phyloP scores from a whole-genome alignment of 1,140 invertebrate genomes.

The Drosophila ficusphila region DNA sequence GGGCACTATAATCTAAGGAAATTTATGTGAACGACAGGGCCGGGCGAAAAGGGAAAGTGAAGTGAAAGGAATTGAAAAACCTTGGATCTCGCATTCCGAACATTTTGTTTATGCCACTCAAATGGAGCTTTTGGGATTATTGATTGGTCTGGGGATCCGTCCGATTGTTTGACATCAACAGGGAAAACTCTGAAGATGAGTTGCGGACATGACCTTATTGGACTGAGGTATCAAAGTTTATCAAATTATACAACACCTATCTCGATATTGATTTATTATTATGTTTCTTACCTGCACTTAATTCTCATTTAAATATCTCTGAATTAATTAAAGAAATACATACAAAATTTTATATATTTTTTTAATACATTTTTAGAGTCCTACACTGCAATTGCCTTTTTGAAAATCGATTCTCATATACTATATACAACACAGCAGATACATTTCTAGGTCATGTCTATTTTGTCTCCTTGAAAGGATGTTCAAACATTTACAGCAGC shows the following conservation, averaged over 20 bases:
- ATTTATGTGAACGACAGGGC: slow-evolving; percentile 27
- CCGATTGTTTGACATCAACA: slow-evolving; percentile 21
- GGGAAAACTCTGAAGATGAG: neutral
- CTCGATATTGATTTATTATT: no score
- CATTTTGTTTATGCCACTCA: slow-evolving; percentile 69
- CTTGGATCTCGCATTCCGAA: slow-evolving; percentile 30
- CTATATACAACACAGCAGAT: neutral
- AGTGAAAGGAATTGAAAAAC: slow-evolving; percentile 26
- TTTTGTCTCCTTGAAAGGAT: neutral
- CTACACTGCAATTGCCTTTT: no score
- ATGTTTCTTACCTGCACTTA: no score
- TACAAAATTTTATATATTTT: no score
- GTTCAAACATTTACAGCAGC: neutral
- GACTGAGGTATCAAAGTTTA: no score
- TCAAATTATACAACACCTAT: no score
- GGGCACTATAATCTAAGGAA: slow-evolving; percentile 71
- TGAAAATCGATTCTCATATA: no score
- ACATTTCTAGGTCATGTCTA: slow-evolving; percentile 6
- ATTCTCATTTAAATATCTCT: no score
- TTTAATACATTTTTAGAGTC: no score
- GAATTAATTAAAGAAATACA: no score
- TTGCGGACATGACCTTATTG: neutral
- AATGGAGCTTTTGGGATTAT: slow-evolving; percentile 52
- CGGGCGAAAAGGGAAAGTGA: slow-evolving; percentile 1
- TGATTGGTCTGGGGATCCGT: slow-evolving; percentile 28